Evolutionary conservation across 2,113 vertebrate species (phyloP).

Genomic region (Embiotoca jacksoni): DNA sequence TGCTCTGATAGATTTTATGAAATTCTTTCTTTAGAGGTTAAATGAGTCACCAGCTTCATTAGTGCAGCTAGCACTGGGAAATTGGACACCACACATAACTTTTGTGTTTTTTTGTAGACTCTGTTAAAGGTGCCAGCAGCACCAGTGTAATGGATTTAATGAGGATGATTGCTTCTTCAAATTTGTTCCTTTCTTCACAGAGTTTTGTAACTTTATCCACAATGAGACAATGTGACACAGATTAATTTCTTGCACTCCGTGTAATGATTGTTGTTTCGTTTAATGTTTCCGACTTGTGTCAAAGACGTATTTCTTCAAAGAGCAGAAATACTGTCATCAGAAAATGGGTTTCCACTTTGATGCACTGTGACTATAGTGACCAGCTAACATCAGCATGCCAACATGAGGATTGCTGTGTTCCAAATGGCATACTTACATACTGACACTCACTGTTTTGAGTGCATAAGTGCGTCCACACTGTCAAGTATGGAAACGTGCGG

Average conservation of each 20-base stretch:
- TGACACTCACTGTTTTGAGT: no score
- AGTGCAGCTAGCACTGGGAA: constrained; percentile 44
- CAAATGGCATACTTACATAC: no score
- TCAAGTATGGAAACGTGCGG: no score
- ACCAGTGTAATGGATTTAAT: constrained; percentile 40
- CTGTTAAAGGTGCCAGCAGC: not conserved
- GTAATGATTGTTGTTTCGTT: constrained; percentile 1
- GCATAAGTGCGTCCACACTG: no score
- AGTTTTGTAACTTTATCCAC: not conserved
- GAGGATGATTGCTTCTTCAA: constrained; percentile 33
- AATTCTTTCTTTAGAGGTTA: constrained; percentile 65
- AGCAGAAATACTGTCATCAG: constrained; percentile 5
- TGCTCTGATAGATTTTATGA: constrained; percentile 46
- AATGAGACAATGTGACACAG: constrained; percentile 20
- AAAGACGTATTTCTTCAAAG: constrained; percentile 20
- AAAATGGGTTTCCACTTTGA: constrained; percentile 28
- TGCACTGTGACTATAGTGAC: not conserved
- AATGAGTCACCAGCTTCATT: constrained; percentile 65
- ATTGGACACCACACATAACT: constrained; percentile 38
- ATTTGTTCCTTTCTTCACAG: constrained; percentile 37
- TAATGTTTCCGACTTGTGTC: constrained; percentile 2
- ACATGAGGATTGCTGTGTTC: no score
- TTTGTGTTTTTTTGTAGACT: no score
- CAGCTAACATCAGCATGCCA: not conserved
- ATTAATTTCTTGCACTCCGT: not conserved